These are phyloP conservation scores for Eurystomus glaucurus DNA, from an alignment of 2,797 vertebrate species.

Conservation along the genomic window DNA sequence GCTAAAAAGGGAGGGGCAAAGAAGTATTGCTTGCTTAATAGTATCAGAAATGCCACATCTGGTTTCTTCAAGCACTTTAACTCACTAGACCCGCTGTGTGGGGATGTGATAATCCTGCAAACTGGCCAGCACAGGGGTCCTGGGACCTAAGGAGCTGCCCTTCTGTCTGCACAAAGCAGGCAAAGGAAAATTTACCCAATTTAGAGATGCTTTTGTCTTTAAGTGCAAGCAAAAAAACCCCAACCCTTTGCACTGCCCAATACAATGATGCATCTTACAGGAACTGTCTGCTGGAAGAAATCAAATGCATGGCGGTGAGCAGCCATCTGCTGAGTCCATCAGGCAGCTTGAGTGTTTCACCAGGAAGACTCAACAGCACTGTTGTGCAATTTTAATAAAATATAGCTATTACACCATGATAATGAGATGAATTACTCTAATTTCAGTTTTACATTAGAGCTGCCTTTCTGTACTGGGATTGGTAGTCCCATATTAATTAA, in stretches of 20 bases:
- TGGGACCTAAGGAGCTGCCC: neutral
- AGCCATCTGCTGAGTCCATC: neutral
- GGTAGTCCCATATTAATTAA: neutral
- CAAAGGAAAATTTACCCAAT: neutral
- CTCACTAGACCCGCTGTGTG: neutral
- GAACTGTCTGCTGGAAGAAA: slow-evolving; percentile 13
- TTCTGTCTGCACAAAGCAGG: neutral
- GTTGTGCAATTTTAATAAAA: neutral
- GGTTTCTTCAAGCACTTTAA: neutral
- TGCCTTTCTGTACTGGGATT: neutral
- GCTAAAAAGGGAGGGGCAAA: neutral
- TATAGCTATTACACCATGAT: neutral
- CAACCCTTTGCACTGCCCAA: neutral
- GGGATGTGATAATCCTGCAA: neutral
- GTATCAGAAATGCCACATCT: neutral
- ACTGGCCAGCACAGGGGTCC: neutral
- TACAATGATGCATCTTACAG: neutral
- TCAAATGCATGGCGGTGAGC: accelerated
- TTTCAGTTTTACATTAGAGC: neutral
- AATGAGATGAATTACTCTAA: neutral
- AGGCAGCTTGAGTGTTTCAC: slow-evolving; percentile 1
- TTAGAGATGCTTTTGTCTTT: neutral
- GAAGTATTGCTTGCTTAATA: neutral
- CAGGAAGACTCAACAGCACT: neutral
- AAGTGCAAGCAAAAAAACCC: neutral